Percentiles rank a stretch among this genome's conserved stretches.
Conservation (phyloP, 2,113 vertebrate genomes). For the Dinomys branickii region DNA sequence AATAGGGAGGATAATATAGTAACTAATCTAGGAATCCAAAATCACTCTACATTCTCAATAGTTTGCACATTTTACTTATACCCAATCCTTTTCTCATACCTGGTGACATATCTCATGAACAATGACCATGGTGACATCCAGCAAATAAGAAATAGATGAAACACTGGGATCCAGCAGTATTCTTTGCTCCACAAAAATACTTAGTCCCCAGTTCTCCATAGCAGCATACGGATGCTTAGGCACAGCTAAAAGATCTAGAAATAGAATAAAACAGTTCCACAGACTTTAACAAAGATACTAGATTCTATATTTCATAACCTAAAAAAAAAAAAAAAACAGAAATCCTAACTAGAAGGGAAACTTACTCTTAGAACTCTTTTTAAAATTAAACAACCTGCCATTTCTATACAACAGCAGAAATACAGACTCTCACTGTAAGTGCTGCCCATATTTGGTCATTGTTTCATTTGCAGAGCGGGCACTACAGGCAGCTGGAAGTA, state of each 20-base stretch:
- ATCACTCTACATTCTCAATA: slow-evolving; percentile 32
- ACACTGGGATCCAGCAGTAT: slow-evolving; percentile 93
- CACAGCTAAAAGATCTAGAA: slow-evolving; percentile 94
- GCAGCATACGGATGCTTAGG: slow-evolving; percentile 94
- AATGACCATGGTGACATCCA: slow-evolving; percentile 95
- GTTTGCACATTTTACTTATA: slow-evolving; percentile 66
- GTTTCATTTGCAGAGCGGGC: slow-evolving; percentile 15
- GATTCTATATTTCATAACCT: slow-evolving; percentile 39
- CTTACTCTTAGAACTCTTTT: background rate
- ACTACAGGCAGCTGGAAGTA: background rate
- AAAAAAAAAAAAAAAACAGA: slow-evolving; percentile 41
- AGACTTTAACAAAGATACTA: slow-evolving; percentile 52
- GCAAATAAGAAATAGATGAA: slow-evolving; percentile 93
- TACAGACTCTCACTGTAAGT: background rate
- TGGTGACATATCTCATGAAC: slow-evolving; percentile 94
- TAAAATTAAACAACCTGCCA: slow-evolving; percentile 50
- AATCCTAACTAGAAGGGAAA: slow-evolving; percentile 54
- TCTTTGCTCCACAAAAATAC: slow-evolving; percentile 94
- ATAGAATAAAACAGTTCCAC: slow-evolving; percentile 84
- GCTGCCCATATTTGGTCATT: slow-evolving; percentile 27
- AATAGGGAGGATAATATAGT: background rate
- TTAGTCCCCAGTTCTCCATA: slow-evolving; percentile 96
- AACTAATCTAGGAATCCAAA: slow-evolving; percentile 1
- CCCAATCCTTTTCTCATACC: slow-evolving; percentile 85
- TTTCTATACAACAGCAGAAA: slow-evolving; percentile 55